A percentile compares a stretch with the other conserved stretches of the same genome.
Conservation (phyloP, 2,113 vertebrate species). For the Castor canadensis region DNA sequence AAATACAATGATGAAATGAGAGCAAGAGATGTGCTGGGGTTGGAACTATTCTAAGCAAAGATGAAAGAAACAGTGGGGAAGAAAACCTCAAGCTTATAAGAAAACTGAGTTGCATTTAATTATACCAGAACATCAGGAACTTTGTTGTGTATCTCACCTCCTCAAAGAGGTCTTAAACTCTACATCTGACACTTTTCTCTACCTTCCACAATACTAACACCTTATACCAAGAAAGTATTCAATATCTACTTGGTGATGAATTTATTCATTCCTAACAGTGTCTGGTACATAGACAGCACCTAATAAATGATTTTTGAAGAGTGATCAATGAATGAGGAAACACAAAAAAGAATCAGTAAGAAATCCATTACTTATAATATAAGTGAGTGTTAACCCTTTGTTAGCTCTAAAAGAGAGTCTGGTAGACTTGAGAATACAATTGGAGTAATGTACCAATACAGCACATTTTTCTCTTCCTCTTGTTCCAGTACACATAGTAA, state of each 20-base stretch:
- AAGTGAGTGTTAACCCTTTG: constrained; percentile 9
- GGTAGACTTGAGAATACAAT: neutral
- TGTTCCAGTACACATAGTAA: constrained; percentile 36
- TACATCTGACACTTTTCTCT: neutral
- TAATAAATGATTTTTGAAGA: constrained; percentile 8
- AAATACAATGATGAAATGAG: too few relatives aligned
- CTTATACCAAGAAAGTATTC: neutral
- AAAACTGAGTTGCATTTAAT: neutral
- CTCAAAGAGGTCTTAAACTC: neutral
- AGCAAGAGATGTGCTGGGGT: neutral
- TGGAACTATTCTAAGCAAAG: constrained; percentile 25
- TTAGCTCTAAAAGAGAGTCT: constrained; percentile 1
- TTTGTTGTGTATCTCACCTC: neutral
- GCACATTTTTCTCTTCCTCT: constrained; percentile 24
- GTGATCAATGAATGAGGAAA: neutral
- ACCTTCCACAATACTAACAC: neutral
- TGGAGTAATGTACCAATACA: neutral
- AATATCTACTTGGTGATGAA: neutral
- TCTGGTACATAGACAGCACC: neutral
- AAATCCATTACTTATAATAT: neutral
- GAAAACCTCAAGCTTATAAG: neutral
- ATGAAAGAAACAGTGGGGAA: neutral
- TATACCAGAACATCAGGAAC: neutral
- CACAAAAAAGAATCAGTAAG: neutral
- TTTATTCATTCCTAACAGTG: neutral